A percentile compares a stretch with the other conserved stretches of the same genome.
Evolutionary conservation across 1,140 invertebrate genomes (phyloP).

Genomic region (Sitobion miscanthi): DNA sequence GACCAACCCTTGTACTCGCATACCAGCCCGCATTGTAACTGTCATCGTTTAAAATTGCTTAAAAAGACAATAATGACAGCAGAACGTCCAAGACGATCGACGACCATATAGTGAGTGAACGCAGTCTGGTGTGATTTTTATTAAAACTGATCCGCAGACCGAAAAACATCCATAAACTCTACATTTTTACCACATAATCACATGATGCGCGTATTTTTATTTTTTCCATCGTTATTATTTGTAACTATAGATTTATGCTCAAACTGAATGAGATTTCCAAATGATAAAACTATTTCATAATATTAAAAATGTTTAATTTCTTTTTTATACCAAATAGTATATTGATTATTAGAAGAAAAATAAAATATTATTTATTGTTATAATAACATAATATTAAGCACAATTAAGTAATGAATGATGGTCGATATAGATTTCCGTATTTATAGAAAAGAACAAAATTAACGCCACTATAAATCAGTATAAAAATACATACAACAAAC

Average conservation of each 20-base stretch:
- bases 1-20: neutral
- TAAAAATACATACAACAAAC: neutral
- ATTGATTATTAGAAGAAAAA: neutral
- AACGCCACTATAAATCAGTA: neutral
- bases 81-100: neutral
- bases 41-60: neutral
- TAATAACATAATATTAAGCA: neutral
- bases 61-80: neutral
- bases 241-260: neutral
- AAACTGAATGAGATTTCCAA: too few species aligned
- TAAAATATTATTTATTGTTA: neutral
- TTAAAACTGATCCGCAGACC: neutral
- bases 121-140: neutral
- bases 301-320: neutral
- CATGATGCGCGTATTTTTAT: neutral
- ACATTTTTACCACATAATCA: neutral
- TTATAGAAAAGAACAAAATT: neutral
- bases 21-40: neutral
- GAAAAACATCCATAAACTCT: neutral
- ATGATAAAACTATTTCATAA: neutral
- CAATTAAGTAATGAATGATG: neutral
- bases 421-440: neutral
- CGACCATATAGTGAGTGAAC: neutral
- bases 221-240: neutral
- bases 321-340: neutral